Percentiles rank a stretch among this genome's conserved stretches.
Conservation (phyloP, 2,113 vertebrate species). For the Myrmophylax atrothorax region DNA sequence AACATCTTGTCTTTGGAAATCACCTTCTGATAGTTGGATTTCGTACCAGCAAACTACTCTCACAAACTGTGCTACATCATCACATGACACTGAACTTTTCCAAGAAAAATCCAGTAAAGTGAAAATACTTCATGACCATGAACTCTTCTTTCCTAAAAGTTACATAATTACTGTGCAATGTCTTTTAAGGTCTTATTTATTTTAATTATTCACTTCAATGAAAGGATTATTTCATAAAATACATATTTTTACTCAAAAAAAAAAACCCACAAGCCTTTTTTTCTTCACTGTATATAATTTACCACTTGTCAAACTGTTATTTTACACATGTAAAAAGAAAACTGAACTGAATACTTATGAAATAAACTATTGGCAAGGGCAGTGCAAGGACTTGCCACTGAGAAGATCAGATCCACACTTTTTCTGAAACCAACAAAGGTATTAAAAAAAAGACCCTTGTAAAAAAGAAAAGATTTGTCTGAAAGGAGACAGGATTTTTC, state of each 20-base stretch:
- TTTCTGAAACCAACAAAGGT: slow-evolving; percentile 53
- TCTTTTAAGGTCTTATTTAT: slow-evolving; percentile 56
- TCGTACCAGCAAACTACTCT: slow-evolving; percentile 29
- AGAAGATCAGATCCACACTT: slow-evolving; percentile 57
- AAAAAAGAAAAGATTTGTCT: not conserved
- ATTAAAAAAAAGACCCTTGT: not conserved
- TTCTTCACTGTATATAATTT: not conserved
- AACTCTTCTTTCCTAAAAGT: slow-evolving; percentile 47
- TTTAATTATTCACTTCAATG: slow-evolving; percentile 55
- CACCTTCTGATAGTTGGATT: slow-evolving; percentile 46
- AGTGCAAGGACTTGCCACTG: slow-evolving; percentile 44
- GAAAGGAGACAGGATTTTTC: slow-evolving; percentile 16
- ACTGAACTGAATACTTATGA: slow-evolving; percentile 56
- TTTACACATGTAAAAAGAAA: slow-evolving; percentile 67
- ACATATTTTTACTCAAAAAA: slow-evolving; percentile 29
- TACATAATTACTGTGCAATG: slow-evolving; percentile 52
- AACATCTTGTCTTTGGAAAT: slow-evolving; percentile 56
- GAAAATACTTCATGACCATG: slow-evolving; percentile 55
- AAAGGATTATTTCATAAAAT: slow-evolving; percentile 35
- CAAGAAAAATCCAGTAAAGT: slow-evolving; percentile 72
- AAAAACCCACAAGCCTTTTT: not conserved
- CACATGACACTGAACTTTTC: slow-evolving; percentile 48
- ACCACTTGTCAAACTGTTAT: slow-evolving; percentile 60
- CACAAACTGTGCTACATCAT: slow-evolving; percentile 17
- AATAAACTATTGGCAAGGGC: slow-evolving; percentile 69